Conservation (phyloP, 2,113 vertebrate genomes). For the Chloropsis cyanopogon region DNA sequence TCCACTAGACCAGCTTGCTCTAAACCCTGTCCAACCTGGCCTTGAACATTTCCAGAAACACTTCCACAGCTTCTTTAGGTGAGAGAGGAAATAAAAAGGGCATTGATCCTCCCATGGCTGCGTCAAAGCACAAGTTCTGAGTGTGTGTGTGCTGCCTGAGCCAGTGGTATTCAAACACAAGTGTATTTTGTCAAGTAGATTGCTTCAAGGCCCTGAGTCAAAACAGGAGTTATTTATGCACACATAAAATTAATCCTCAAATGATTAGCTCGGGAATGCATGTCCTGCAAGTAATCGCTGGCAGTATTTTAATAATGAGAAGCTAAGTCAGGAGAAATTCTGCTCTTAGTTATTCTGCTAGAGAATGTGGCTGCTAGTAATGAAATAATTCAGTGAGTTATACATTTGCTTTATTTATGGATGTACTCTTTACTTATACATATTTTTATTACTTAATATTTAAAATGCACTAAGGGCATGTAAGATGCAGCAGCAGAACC, state of each 20-base stretch:
- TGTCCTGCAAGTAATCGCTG: slow-evolving; percentile 12
- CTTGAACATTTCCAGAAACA: not conserved
- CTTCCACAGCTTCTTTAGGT: not conserved
- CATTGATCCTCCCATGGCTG: not conserved
- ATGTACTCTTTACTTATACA: slow-evolving; percentile 57
- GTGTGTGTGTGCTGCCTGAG: not conserved
- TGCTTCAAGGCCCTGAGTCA: not conserved
- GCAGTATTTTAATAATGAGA: slow-evolving; percentile 29
- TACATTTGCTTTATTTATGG: slow-evolving; percentile 58
- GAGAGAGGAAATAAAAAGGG: not conserved
- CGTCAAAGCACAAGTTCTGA: not conserved
- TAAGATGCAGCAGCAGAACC: not conserved
- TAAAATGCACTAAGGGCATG: slow-evolving; percentile 39
- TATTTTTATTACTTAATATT: slow-evolving; percentile 71
- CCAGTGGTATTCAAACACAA: not conserved
- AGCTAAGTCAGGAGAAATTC: slow-evolving; percentile 42
- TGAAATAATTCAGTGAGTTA: slow-evolving; percentile 58
- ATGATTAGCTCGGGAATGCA: slow-evolving; percentile 7
- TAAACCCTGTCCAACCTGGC: not conserved
- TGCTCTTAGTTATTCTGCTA: slow-evolving; percentile 31
- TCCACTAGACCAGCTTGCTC: not conserved
- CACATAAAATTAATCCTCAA: slow-evolving; percentile 23
- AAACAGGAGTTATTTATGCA: slow-evolving; percentile 28
- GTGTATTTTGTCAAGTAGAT: not conserved
- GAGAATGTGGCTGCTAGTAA: slow-evolving; percentile 36